Conservation (phyloP, 2,888 invertebrate genomes). For the Mantis religiosa region DNA sequence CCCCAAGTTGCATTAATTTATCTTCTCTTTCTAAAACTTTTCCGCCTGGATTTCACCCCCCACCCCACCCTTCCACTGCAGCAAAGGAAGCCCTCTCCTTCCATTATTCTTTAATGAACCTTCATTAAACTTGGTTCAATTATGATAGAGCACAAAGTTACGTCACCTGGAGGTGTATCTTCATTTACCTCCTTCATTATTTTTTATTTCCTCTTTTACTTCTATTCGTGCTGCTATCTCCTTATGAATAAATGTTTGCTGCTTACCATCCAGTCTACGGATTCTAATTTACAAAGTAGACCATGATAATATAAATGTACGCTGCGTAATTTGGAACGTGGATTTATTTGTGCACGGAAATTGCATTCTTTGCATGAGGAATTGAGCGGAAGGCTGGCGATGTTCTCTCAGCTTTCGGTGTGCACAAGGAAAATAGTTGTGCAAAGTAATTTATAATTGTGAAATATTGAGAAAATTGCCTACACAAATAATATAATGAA, state of each 20-base stretch:
- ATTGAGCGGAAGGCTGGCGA: too few species aligned
- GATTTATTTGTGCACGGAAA: background rate
- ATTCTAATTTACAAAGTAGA: background rate
- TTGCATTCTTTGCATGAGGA: background rate
- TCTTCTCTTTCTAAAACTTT: conserved; percentile 11
- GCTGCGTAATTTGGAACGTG: background rate
- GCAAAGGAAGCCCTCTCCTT: background rate
- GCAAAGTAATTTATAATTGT: too few species aligned
- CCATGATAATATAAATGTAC: background rate
- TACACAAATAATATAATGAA: too few species aligned
- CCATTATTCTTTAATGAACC: conserved; percentile 12
- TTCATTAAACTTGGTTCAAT: conserved; percentile 10
- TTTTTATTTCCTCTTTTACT: background rate
- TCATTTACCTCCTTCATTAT: background rate
- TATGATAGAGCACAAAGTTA: conserved; percentile 1
- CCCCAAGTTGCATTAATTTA: conserved; percentile 3
- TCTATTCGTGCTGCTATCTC: background rate
- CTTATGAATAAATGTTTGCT: background rate
- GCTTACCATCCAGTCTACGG: background rate
- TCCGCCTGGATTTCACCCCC: background rate
- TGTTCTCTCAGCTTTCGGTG: too few species aligned
- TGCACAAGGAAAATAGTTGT: too few species aligned
- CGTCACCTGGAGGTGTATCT: background rate
- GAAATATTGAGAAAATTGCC: too few species aligned
- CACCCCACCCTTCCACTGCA: background rate